Evolutionary conservation across 1,140 invertebrate genomes (phyloP).

Genomic region (Luehdorfia chinensis): DNA sequence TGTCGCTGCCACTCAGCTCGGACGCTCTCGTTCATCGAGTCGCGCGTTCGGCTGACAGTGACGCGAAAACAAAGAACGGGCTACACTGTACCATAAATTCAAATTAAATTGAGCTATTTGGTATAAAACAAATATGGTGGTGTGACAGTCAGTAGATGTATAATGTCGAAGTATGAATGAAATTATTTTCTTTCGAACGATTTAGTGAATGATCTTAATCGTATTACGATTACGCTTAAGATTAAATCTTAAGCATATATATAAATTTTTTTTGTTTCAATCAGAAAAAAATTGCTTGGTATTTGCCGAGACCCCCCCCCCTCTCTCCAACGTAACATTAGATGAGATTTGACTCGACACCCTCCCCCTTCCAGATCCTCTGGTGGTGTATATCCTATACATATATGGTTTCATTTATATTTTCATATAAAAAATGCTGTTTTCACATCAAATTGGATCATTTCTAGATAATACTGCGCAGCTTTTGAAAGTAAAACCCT

Average conservation of each 20-base stretch:
- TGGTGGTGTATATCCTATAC: conserved; percentile 62
- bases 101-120: conserved; percentile 17
- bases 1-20: too few species aligned
- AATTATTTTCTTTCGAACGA: conserved; percentile 17
- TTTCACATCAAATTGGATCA: conserved; percentile 22
- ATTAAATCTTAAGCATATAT: conserved; percentile 16
- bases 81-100: conserved; percentile 19
- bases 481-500: conserved; percentile 20
- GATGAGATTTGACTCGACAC: too few species aligned
- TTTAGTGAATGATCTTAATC: conserved; percentile 16
- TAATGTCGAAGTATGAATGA: conserved; percentile 11
- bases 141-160: conserved; percentile 8
- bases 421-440: conserved; percentile 44
- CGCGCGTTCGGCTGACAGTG: too few species aligned
- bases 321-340: too few species aligned
- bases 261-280: too few species aligned
- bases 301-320: too few species aligned
- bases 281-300: too few species aligned
- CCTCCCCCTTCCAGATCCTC: conserved; percentile 36
- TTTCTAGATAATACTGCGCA: conserved; percentile 17
- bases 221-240: conserved; percentile 16
- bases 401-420: conserved; percentile 59
- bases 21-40: too few species aligned
- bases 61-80: conserved; percentile 18
- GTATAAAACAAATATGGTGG: conserved; percentile 15